These are phyloP conservation scores for Chloebia gouldiae DNA, from an alignment of 2,113 vertebrate species.

Conservation along the genomic window DNA sequence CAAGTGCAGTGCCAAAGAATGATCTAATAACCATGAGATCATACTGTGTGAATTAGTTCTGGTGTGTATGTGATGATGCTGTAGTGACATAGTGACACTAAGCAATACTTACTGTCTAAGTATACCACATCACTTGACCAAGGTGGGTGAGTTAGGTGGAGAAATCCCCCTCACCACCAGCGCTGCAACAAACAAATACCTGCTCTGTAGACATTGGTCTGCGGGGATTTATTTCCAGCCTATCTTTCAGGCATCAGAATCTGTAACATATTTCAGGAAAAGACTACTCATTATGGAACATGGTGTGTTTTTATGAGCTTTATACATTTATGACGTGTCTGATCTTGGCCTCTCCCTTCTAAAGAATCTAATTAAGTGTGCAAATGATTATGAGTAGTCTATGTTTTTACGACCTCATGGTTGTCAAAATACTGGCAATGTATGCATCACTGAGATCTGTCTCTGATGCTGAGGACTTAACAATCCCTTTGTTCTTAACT, in stretches of 20 bases:
- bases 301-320: not conserved
- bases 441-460: not conserved
- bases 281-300: not conserved
- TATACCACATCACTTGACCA: not conserved
- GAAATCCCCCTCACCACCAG: not conserved
- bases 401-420: not conserved
- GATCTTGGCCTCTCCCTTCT: not conserved
- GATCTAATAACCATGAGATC: not conserved
- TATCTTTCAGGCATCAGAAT: not conserved
- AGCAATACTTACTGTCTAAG: not conserved
- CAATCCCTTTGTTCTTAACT: not conserved
- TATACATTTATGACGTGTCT: not conserved
- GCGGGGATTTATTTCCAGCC: not conserved
- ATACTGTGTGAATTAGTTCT: not conserved
- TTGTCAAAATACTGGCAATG: not conserved
- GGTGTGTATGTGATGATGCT: rapidly evolving
- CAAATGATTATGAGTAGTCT: not conserved
- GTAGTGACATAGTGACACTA: not conserved
- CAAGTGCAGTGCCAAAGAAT: not conserved
- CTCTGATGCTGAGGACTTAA: not conserved
- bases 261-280: not conserved
- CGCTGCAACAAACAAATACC: not conserved
- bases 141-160: not conserved
- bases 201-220: not conserved
- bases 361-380: not conserved